A percentile compares a stretch with the other conserved stretches of the same genome.
Evolutionary conservation across 2,113 vertebrate species (phyloP).

Genomic region (Ailuropoda melanoleuca): DNA sequence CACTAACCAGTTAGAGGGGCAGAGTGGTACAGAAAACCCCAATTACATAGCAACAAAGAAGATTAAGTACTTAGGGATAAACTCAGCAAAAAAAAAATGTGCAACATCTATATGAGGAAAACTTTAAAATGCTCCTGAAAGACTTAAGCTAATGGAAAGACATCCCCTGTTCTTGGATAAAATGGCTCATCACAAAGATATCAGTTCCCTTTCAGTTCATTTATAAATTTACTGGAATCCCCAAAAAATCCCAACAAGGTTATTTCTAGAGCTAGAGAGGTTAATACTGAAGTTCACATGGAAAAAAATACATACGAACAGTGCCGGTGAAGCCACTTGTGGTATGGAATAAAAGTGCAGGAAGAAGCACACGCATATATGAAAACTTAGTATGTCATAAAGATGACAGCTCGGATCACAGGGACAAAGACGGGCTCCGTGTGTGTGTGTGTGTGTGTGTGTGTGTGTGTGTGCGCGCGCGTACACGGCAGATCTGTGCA

Average conservation of each 20-base stretch:
- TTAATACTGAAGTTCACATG: neutral
- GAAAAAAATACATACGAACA: neutral
- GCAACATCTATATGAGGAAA: neutral
- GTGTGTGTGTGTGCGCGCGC: too few relatives aligned
- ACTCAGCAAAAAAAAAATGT: neutral
- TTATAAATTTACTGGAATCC: neutral
- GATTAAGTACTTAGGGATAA: neutral
- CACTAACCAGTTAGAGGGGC: neutral
- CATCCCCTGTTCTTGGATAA: neutral
- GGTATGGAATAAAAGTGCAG: too few relatives aligned
- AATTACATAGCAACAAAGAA: neutral
- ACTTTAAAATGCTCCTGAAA: neutral
- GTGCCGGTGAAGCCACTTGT: neutral
- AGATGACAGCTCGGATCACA: neutral
- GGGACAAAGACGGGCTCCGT: neutral
- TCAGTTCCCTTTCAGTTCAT: neutral
- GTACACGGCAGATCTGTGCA: neutral
- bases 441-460: neutral
- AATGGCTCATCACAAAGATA: neutral
- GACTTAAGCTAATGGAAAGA: neutral
- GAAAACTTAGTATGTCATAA: accelerated
- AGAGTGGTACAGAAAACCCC: neutral
- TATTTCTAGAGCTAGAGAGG: neutral
- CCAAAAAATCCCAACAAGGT: neutral
- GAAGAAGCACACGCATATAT: accelerated